Conservation (phyloP, 1,140 invertebrate species). For the Drosophila watanabei region DNA sequence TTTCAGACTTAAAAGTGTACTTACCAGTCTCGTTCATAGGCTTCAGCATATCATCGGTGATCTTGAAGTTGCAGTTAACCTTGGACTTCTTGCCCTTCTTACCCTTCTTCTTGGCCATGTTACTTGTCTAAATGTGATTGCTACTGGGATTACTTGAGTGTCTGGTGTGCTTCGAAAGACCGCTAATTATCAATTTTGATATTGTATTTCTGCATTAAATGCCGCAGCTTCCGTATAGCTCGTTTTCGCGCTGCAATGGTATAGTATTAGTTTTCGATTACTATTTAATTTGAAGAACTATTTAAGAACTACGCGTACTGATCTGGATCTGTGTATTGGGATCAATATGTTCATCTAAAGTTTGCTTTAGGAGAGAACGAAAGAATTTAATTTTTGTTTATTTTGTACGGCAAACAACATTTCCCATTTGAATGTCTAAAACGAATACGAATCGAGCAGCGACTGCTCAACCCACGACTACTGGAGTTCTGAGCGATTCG, state of each 20-base stretch:
- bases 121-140: constrained; percentile 15
- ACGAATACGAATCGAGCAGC: constrained; percentile 5
- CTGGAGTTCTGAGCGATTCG: constrained; percentile 7
- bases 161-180: not conserved
- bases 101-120: constrained; percentile 68
- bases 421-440: constrained; percentile 33
- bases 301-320: not conserved
- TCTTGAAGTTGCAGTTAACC: constrained; percentile 39
- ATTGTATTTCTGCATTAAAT: constrained; percentile 76
- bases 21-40: constrained; percentile 41
- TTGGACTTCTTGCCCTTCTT: constrained; percentile 68
- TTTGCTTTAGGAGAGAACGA: constrained; percentile 25
- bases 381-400: constrained; percentile 47
- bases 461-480: constrained; percentile 29
- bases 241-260: constrained; percentile 63
- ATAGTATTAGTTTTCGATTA: not conserved
- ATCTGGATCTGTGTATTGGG: not conserved
- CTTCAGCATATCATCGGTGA: constrained; percentile 44
- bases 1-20: not conserved
- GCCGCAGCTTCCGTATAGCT: constrained; percentile 73
- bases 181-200: constrained; percentile 70
- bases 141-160: constrained; percentile 1
- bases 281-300: not conserved
- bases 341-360: constrained; percentile 13
- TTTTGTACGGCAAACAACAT: constrained; percentile 38